Evolutionary conservation across 2,113 vertebrate species (phyloP), one percentile per base, ranked within the genome.

Genomic region (Zosterops pallidus): DNA sequence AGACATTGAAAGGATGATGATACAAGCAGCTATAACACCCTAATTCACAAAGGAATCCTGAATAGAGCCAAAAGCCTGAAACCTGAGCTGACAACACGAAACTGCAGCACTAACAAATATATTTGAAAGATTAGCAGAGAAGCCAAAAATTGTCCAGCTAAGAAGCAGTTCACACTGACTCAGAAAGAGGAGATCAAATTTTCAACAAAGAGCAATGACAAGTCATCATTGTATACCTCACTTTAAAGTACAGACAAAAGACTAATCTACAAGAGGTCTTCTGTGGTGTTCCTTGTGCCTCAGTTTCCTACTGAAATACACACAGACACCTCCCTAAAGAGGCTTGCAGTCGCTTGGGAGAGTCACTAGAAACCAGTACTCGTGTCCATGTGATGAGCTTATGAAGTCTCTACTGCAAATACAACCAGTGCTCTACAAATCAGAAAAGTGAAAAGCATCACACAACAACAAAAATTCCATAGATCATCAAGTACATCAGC

Each of bases 41-140:
- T 85, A 46, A 80, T 79, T 95, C 81, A 95, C 82, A 89, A 91
- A 76, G 37, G 46, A 84, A 87, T 62, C 11, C 59, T 64, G 11
- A 49, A 29, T 21, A 85, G 46, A 83, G 22, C 26, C 22, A 52
- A 65, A 39, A 81, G 31, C 37, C 37, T 79, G 75, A 86, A 95
- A 76, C 63, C 46, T 62, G 37, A 91, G 29, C 49, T 46, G 63
- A 55, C 59, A 86, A 47, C 29, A 42, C 33, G 88, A 42, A 85
- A 83, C 24, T 64, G 57, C 53, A 80, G 18, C 55, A 64, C 56
- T 52, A 31, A 50, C 14, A 50, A 63, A 57, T 79, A 55, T 31
- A 46, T 35, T 70, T 80, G 37, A 57, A 86, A 83, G 41, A 62
- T 49, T 88, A 77, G 20, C 23, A 50, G 16, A 83, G 86, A 83